These are phyloP conservation scores for Morone saxatilis DNA, from an alignment of 2,113 vertebrate species.

Conservation along the genomic window DNA sequence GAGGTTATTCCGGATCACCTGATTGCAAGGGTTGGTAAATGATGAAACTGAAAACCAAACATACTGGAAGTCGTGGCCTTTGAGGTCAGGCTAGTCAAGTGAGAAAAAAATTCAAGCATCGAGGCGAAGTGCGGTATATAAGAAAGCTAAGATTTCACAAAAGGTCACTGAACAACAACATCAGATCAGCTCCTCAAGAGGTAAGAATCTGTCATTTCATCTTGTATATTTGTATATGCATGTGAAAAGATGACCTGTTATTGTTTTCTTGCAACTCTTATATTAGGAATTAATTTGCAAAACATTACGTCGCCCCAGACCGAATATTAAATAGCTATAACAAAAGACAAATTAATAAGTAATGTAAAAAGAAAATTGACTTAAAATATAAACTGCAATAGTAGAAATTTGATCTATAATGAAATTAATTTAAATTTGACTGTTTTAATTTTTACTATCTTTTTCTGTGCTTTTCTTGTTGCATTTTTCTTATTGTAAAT, in stretches of 20 bases:
- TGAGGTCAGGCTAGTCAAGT: not conserved
- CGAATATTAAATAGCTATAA: not conserved
- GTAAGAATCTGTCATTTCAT: not conserved
- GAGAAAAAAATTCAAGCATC: not conserved
- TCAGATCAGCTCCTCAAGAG: not conserved
- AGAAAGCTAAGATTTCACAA: not conserved
- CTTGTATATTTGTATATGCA: no score
- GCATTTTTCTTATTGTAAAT: no score
- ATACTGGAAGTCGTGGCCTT: not conserved
- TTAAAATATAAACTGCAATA: no score
- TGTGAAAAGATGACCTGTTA: no score
- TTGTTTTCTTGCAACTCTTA: no score
- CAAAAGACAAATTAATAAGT: not conserved
- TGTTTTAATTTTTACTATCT: no score
- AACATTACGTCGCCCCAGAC: not conserved
- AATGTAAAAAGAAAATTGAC: not conserved
- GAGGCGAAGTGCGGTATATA: not conserved
- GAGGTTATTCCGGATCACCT: not conserved
- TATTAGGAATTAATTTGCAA: not conserved
- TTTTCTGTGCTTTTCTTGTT: no score
- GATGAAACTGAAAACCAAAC: not conserved
- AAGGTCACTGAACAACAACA: not conserved
- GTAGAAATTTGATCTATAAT: no score
- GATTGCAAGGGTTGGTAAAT: not conserved
- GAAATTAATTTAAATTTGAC: no score